phyloP scores from a whole-genome alignment of 2,797 vertebrate genomes.

The Hafferia zeledoni region DNA sequence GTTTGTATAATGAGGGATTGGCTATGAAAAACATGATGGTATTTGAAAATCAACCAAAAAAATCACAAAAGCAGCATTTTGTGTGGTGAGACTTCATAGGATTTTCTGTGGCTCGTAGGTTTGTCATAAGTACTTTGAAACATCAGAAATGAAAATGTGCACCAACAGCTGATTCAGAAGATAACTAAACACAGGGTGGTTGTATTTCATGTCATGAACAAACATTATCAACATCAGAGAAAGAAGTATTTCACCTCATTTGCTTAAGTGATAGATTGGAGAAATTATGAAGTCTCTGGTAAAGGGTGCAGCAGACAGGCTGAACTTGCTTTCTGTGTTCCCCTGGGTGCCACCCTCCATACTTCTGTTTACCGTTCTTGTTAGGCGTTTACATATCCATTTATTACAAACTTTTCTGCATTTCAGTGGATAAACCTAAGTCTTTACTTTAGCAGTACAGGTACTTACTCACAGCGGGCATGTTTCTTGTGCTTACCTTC shows the following conservation, averaged over 20 bases:
- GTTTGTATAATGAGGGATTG: not conserved
- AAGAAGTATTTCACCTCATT: not conserved
- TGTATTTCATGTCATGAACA: not conserved
- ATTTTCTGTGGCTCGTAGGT: not conserved
- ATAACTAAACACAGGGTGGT: not conserved
- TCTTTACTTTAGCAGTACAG: not conserved
- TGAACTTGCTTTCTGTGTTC: not conserved
- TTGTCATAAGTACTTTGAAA: not conserved
- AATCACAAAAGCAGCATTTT: not conserved
- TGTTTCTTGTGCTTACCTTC: not conserved
- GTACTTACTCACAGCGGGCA: not conserved
- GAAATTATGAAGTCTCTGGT: not conserved
- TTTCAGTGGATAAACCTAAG: not conserved
- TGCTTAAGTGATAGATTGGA: not conserved
- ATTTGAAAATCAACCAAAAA: not conserved
- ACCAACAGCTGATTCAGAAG: not conserved
- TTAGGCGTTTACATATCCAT: not conserved
- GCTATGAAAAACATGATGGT: not conserved
- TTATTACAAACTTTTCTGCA: not conserved
- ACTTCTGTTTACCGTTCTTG: not conserved
- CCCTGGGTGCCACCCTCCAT: not conserved
- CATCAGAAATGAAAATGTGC: not conserved
- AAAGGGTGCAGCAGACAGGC: not conserved
- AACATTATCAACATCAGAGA: not conserved
- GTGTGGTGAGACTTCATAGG: not conserved